Evolutionary conservation across 2,797 vertebrate genomes (phyloP).

Genomic region (Myotis daubentonii): DNA sequence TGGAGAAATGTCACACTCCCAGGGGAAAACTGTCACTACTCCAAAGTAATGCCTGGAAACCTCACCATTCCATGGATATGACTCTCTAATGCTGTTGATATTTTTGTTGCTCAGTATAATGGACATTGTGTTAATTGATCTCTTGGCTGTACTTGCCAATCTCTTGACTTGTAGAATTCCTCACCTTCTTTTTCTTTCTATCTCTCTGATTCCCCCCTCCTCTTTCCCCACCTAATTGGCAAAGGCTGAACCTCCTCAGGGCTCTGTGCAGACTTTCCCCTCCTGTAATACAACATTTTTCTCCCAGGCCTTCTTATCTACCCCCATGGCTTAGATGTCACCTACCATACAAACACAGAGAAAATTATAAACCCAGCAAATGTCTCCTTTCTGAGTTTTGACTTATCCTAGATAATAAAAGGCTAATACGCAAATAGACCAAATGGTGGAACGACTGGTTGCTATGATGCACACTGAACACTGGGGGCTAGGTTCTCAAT

Average conservation of each 20-base stretch:
- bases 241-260: neutral
- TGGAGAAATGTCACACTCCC: neutral
- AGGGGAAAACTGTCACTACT: neutral
- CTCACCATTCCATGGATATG: neutral
- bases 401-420: too few relatives aligned
- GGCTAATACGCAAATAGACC: too few relatives aligned
- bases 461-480: too few relatives aligned
- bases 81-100: neutral
- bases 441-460: too few relatives aligned
- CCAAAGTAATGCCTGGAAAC: neutral
- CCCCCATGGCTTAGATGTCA: neutral
- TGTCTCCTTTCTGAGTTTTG: neutral
- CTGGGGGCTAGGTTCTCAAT: too few relatives aligned
- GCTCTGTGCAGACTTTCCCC: neutral
- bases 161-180: neutral
- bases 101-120: neutral
- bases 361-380: neutral
- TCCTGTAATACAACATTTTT: neutral
- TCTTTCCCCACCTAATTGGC: neutral
- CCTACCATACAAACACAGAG: neutral
- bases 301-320: neutral
- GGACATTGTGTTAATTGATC: neutral
- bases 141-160: neutral
- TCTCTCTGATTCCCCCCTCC: neutral
- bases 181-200: neutral